These are phyloP conservation scores for Cosmorhoe ocellata DNA, from an alignment of 2,888 invertebrate species.

Conservation along the genomic window DNA sequence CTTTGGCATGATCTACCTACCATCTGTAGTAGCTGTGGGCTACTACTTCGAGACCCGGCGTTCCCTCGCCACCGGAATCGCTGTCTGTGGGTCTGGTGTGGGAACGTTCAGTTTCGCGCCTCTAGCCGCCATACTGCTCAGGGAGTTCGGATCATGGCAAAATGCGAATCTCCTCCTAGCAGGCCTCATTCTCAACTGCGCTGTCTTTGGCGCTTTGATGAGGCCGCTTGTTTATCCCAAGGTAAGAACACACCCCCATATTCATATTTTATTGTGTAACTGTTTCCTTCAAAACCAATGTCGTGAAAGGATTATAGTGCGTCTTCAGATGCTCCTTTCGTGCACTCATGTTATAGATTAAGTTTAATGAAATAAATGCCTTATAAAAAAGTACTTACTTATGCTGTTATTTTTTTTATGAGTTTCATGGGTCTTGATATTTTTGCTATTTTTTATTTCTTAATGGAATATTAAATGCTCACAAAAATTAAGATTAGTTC, in stretches of 20 bases:
- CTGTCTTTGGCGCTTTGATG: conserved; percentile 93
- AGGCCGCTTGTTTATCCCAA: conserved; percentile 90
- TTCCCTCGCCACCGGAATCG: conserved; percentile 96
- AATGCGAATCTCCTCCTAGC: conserved; percentile 95
- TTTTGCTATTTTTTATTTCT: no score
- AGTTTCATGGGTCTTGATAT: no score
- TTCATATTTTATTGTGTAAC: no score
- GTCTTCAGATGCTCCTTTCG: no score
- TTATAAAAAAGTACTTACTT: no score
- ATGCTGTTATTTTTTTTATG: no score
- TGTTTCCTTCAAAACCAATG: no score
- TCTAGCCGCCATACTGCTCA: conserved; percentile 89
- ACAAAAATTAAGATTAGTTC: no score
- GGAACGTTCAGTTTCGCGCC: conserved; percentile 98
- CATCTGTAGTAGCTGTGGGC: conserved; percentile 97
- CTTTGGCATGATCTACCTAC: conserved; percentile 96
- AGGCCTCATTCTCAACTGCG: conserved; percentile 95
- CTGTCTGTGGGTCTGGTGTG: conserved; percentile 96
- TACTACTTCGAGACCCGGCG: conserved; percentile 98
- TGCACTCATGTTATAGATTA: no score
- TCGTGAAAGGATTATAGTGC: no score
- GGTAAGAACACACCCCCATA: conserved; percentile 60
- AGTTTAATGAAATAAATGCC: no score
- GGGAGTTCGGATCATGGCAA: conserved; percentile 92
- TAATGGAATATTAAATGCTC: no score